A percentile compares a stretch with the other conserved stretches of the same genome.
phyloP scores from a whole-genome alignment of 2,888 invertebrate species.

The Limenitis camilla region DNA sequence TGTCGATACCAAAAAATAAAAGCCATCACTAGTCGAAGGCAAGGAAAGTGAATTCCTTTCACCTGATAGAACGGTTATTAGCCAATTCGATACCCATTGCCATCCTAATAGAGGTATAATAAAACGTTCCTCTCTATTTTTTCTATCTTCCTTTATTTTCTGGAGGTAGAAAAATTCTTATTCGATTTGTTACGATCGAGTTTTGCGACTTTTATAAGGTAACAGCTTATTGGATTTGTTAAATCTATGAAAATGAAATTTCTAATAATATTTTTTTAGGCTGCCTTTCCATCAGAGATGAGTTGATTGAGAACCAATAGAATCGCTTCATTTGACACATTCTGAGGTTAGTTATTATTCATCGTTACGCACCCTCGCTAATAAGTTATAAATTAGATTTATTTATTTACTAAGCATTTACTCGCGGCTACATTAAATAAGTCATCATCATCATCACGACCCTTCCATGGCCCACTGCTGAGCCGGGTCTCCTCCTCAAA shows the following conservation, averaged over 20 bases:
- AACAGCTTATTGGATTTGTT: not conserved
- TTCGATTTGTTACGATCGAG: slow-evolving; percentile 47
- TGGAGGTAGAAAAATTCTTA: slow-evolving; percentile 60
- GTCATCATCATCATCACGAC: no score
- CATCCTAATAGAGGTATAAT: slow-evolving; percentile 72
- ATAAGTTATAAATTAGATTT: no score
- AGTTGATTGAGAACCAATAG: no score
- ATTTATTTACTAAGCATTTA: no score
- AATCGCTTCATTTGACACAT: no score
- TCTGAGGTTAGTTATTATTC: no score
- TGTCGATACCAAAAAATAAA: no score
- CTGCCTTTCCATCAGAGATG: no score
- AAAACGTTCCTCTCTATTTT: slow-evolving; percentile 64
- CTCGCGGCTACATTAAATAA: no score
- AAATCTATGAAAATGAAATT: not conserved
- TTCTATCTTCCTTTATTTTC: slow-evolving; percentile 59
- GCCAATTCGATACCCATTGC: slow-evolving; percentile 70
- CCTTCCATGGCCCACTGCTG: no score
- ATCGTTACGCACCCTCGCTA: no score
- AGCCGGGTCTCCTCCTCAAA: no score
- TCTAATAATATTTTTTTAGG: not conserved
- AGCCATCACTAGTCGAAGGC: slow-evolving; percentile 42
- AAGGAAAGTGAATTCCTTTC: slow-evolving; percentile 69
- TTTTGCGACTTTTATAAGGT: not conserved
- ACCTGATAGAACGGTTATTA: slow-evolving; percentile 74